Evolutionary conservation across 2,888 invertebrate species (phyloP), one percentile per base, ranked within the genome.

Genomic region (Limenitis camilla): DNA sequence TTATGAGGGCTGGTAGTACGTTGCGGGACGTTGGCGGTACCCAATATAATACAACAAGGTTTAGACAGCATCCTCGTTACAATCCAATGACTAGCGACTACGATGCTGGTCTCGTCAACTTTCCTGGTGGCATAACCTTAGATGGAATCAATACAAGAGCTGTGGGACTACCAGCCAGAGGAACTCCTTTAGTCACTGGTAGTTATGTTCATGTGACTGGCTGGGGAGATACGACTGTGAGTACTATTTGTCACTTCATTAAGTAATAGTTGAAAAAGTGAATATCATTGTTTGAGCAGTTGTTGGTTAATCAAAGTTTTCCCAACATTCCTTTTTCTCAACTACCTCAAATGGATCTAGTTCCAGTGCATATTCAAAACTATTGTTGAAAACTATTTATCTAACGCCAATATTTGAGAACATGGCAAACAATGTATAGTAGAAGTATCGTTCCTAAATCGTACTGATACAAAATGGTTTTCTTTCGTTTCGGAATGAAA

Each of bases 181-280:
- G 65, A 1, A 64, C 64, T 0, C 52, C 57, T 9, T 68, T 82
- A 1, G 56, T 64, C 2, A 59, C 63, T 2, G 76, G 74, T 0
- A 65, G 73, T 0, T 49, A 68, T 5, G 56, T 82, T 0, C 55
- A 67, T 7, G 68, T 85, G 0, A 71, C 78, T 6, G 86, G 86
- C 8, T 87, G 84, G 83, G 86, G 85, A n/a, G 66, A 73, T 10
- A 83, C 77, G 19, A 60, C 64, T 10, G 83, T 84, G 65, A 76
- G 78, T 61, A 5, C 5, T 5, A n/a, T 6, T 7, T 30, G 10
- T 38, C 10, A 5, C 6, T 9, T n/a, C 1, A 28, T 35, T 19
- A 28, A 7, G 8, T 1, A n/a, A 31, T 7, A 11, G 2, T 11
- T 8, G 3, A 10, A 29, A 36, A 10, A 35, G 6, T 10, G 7